Evolutionary conservation across 2,888 invertebrate genomes (phyloP).

Genomic region (Bembecia ichneumoniformis): DNA sequence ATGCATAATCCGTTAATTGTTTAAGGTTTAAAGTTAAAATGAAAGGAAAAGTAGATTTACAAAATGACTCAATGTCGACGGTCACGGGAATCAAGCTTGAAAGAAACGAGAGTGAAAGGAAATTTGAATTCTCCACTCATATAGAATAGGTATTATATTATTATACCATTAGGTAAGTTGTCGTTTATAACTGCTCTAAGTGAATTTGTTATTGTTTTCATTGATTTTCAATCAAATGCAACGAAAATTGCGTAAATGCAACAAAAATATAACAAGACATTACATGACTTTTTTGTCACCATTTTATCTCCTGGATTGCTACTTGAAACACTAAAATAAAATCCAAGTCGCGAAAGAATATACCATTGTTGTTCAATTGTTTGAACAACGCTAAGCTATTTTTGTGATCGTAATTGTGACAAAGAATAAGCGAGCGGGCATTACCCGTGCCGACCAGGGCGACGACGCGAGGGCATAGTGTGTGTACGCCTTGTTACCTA

Average conservation of each 20-base stretch:
- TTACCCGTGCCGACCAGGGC: slow-evolving; percentile 32
- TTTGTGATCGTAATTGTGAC: slow-evolving; percentile 48
- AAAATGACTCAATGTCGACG: slow-evolving; percentile 39
- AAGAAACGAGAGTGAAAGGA: slow-evolving; percentile 57
- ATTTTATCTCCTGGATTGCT: no score
- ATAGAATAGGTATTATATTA: no score
- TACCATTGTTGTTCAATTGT: neutral
- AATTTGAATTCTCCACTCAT: slow-evolving; percentile 2
- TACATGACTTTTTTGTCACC: no score
- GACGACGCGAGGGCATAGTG: slow-evolving; percentile 30
- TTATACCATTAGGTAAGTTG: no score
- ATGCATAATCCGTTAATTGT: no score
- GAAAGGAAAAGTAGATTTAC: slow-evolving; percentile 54
- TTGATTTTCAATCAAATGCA: no score
- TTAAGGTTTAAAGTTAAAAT: slow-evolving; percentile 13
- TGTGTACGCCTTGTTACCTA: slow-evolving; percentile 30
- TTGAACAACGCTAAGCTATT: slow-evolving; percentile 50
- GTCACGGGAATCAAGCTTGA: slow-evolving; percentile 49
- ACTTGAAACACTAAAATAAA: no score
- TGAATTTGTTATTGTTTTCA: no score
- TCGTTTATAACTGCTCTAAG: no score
- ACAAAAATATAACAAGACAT: no score
- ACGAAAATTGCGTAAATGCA: no score
- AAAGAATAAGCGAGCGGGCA: slow-evolving; percentile 47
- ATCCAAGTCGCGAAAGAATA: no score